Conservation (phyloP, 2,888 invertebrate species). For the Apamea sordens region DNA sequence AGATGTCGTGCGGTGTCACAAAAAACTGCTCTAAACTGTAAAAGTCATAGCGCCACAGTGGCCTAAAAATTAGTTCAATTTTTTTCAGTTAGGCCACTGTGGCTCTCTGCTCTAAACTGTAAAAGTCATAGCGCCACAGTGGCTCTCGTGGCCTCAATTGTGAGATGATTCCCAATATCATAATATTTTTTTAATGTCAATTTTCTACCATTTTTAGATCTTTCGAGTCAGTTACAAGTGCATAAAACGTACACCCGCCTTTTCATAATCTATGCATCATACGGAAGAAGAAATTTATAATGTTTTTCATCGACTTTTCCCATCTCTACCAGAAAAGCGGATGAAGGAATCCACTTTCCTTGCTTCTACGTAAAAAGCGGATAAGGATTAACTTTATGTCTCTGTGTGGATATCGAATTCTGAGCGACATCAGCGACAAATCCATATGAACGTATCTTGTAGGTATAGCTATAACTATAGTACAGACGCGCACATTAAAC, state of each 20-base stretch:
- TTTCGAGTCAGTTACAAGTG: neutral
- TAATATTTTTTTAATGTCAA: neutral
- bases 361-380: slow-evolving; percentile 38
- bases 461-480: neutral
- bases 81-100: too few species aligned
- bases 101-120: too few species aligned
- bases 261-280: neutral
- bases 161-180: neutral
- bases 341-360: slow-evolving; percentile 47
- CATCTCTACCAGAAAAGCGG: slow-evolving; percentile 38
- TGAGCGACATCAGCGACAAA: slow-evolving; percentile 17
- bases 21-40: too few species aligned
- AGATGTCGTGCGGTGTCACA: too few species aligned
- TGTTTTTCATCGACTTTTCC: slow-evolving; percentile 11
- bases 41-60: too few species aligned
- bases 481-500: neutral
- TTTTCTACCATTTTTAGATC: neutral
- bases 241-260: rapidly evolving
- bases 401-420: slow-evolving; percentile 14
- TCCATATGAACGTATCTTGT: neutral
- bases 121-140: too few species aligned
- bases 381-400: slow-evolving; percentile 41
- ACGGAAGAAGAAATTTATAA: neutral
- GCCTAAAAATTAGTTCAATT: too few species aligned
- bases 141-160: too few species aligned